These are phyloP conservation scores for Rhagonycha lutea DNA, from an alignment of 2,888 invertebrate species.

Conservation along the genomic window DNA sequence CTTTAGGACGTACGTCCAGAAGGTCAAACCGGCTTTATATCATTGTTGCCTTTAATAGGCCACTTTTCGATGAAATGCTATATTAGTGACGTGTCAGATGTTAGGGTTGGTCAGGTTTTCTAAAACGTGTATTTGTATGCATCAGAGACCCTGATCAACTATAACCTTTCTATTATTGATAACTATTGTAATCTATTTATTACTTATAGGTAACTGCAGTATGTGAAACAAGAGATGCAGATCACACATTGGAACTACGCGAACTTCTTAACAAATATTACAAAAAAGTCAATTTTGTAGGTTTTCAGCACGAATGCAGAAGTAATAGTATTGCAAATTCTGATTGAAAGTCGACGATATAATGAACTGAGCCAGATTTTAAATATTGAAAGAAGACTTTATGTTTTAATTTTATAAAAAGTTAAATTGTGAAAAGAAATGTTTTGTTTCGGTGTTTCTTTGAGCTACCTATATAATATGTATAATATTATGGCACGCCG, in stretches of 20 bases:
- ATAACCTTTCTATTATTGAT: too few relatives aligned
- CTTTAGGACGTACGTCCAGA: too few relatives aligned
- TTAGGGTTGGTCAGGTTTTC: too few relatives aligned
- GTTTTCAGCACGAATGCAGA: slow-evolving; percentile 34
- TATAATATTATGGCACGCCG: too few relatives aligned
- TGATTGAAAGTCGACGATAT: neutral
- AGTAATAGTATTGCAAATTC: neutral
- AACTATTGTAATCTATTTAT: slow-evolving; percentile 41
- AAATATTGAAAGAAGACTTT: neutral
- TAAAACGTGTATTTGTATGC: too few relatives aligned
- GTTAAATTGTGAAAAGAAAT: neutral
- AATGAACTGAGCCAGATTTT: too few relatives aligned
- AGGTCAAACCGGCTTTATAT: too few relatives aligned
- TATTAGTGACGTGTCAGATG: too few relatives aligned
- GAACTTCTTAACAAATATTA: slow-evolving; percentile 61
- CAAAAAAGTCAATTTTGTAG: slow-evolving; percentile 59
- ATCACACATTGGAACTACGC: slow-evolving; percentile 71
- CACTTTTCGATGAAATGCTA: too few relatives aligned
- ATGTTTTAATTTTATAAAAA: neutral
- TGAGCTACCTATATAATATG: neutral
- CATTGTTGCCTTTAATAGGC: too few relatives aligned
- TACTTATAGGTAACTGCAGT: slow-evolving; percentile 79
- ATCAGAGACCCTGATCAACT: too few relatives aligned
- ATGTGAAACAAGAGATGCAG: slow-evolving; percentile 84
- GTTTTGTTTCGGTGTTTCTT: neutral